Base-by-base conservation (phyloP, 92 coral and sea anemone species). In the Isaurus tuberculatus region DNA sequence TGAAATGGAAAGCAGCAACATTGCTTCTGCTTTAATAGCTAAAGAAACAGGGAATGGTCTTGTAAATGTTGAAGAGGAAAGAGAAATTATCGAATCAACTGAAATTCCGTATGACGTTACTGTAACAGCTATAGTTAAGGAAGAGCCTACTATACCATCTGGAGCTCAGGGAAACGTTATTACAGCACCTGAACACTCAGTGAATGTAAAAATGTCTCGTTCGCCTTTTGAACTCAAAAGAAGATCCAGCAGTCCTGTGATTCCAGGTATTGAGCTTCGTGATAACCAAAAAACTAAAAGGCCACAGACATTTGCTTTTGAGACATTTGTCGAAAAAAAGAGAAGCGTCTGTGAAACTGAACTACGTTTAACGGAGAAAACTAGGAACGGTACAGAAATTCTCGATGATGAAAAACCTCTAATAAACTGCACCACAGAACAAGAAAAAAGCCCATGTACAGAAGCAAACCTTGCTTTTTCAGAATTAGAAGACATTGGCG, bases 381-480 rank as follows among this genome's bases (percentile, higher is more conserved):
- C 82, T 34, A 16, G 28, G 69, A 33, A 20, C 33, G 22, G 15
- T 13, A 25, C 25, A 23, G 15, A 58, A 23, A 34, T 31, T 15
- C n/a, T 7, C 0, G 26, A 19, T n/a, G 23, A 58, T 49, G 8
- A 49, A 5, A 32, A 5, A 34, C 8, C 58, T 17, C 20, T 20
- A 23, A 4, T 3, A 19, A 19, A 33, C 20, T 14, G 51, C 23
- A 19, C 30, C 8, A 42, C 26, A 10, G 70, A 57, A 14, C 68
- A 61, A 30, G 74, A 73, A 79, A 85, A 27, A 53, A 34, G 72
- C 34, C 23, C 72, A 32, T 84, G 89, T 16, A 85, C 88, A 75
- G 94, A 88, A 26, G 40, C 88, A 37, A 65, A 61, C 49, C 68
- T 93, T 84, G 86, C 74, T 19, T 2, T 11, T 6, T 60, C 83